These are phyloP conservation scores for Phrynocephalus guinanensis DNA, from an alignment of 2,797 vertebrate species.

Conservation along the genomic window DNA sequence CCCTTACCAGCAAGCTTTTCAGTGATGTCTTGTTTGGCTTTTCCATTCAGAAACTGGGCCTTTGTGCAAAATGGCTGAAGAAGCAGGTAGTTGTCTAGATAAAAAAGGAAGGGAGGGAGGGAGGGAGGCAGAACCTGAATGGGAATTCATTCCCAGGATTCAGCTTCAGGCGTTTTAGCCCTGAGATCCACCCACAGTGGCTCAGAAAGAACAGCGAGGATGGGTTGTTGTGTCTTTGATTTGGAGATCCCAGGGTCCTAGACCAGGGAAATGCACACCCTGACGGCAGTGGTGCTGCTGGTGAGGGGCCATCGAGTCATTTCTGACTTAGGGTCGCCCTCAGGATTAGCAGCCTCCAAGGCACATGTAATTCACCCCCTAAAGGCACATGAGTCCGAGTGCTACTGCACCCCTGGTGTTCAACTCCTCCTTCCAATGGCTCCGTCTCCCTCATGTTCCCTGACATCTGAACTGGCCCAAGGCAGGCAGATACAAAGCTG, in stretches of 20 bases:
- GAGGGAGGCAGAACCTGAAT: background rate
- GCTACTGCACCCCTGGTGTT: too few relatives aligned
- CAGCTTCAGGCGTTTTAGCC: background rate
- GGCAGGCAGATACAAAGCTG: background rate
- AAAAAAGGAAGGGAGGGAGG: background rate
- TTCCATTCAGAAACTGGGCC: conserved; percentile 92
- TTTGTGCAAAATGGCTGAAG: conserved; percentile 95
- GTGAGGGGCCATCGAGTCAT: too few relatives aligned
- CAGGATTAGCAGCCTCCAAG: too few relatives aligned
- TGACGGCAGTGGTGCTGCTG: too few relatives aligned
- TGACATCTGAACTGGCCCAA: background rate
- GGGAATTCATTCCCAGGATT: background rate
- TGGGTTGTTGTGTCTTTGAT: too few relatives aligned
- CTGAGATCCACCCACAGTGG: background rate
- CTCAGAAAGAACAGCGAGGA: background rate
- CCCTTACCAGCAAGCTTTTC: conserved; percentile 91
- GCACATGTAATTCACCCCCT: too few relatives aligned
- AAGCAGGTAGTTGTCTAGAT: conserved; percentile 88
- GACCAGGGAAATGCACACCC: too few relatives aligned
- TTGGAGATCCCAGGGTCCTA: background rate
- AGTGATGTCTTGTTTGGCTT: conserved; percentile 92
- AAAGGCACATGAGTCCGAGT: too few relatives aligned
- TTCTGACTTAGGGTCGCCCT: too few relatives aligned
- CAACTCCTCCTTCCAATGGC: too few relatives aligned
- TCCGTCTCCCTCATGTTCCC: background rate